phyloP scores from a whole-genome alignment of 2,797 vertebrate genomes.

The Myotis pilosus region DNA sequence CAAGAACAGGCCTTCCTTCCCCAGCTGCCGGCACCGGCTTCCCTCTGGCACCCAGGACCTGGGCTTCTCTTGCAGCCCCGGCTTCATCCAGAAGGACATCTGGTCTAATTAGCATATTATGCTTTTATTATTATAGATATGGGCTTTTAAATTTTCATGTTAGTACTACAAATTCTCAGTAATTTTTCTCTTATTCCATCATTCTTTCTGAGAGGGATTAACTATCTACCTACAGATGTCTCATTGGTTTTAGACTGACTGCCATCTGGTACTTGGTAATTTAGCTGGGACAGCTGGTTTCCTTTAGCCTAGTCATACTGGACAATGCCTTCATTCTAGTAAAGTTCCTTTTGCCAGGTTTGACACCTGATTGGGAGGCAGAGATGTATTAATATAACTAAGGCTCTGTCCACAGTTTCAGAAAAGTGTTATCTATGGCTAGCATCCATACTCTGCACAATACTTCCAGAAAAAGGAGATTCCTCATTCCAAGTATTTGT shows the following conservation, averaged over 20 bases:
- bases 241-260: not conserved
- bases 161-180: not conserved
- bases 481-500: conserved; percentile 18
- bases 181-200: not conserved
- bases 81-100: too few species aligned
- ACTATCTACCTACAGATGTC: not conserved
- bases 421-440: not conserved
- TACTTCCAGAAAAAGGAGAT: conserved; percentile 18
- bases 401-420: not conserved
- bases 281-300: conserved; percentile 11
- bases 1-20: too few species aligned
- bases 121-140: not conserved
- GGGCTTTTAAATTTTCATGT: not conserved
- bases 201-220: not conserved
- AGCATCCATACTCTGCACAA: not conserved
- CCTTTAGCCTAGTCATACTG: not conserved
- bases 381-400: conserved; percentile 16
- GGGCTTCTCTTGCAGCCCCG: too few species aligned
- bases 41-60: too few species aligned
- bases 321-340: conserved; percentile 44
- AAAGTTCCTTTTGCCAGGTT: conserved; percentile 35
- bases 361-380: conserved; percentile 58
- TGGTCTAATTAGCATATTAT: too few species aligned
- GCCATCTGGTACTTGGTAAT: not conserved
- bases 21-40: too few species aligned